Percentiles rank a stretch among this genome's conserved stretches.
phyloP scores from a whole-genome alignment of 1,140 invertebrate species.

The Pantala flavescens region DNA sequence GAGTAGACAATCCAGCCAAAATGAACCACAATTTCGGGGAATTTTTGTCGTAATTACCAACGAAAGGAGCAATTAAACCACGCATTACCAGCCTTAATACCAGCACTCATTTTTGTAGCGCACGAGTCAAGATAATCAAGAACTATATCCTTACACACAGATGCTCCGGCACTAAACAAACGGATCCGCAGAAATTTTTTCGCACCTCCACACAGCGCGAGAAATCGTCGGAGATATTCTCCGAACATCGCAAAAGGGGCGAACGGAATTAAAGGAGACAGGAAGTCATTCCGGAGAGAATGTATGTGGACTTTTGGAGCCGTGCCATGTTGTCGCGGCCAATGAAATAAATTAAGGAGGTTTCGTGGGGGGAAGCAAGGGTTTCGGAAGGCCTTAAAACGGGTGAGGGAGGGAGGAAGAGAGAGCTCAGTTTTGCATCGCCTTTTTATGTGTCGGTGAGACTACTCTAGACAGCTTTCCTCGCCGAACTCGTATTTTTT shows the following conservation, averaged over 20 bases:
- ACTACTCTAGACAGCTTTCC: not conserved
- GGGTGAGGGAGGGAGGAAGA: not conserved
- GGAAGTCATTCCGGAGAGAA: slow-evolving; percentile 4
- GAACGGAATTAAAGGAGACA: not conserved
- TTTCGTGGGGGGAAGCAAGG: not conserved
- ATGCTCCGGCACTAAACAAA: no score
- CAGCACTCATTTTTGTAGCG: no score
- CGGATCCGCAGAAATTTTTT: no score
- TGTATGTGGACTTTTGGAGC: slow-evolving; percentile 1
- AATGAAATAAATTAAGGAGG: not conserved
- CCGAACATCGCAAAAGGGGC: not conserved
- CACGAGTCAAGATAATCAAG: no score
- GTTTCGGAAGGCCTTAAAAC: not conserved
- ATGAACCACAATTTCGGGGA: no score
- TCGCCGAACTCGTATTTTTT: not conserved
- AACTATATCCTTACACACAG: no score
- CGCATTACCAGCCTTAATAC: no score
- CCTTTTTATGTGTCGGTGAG: not conserved
- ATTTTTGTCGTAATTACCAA: no score
- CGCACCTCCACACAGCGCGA: no score
- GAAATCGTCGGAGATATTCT: no score
- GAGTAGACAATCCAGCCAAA: no score
- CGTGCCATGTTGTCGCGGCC: slow-evolving; percentile 5
- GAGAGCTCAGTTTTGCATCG: not conserved
- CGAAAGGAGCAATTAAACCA: no score